A percentile compares a stretch with the other conserved stretches of the same genome.
phyloP scores from a whole-genome alignment of 2,797 vertebrate species.

The Brachyrhaphis roseni region DNA sequence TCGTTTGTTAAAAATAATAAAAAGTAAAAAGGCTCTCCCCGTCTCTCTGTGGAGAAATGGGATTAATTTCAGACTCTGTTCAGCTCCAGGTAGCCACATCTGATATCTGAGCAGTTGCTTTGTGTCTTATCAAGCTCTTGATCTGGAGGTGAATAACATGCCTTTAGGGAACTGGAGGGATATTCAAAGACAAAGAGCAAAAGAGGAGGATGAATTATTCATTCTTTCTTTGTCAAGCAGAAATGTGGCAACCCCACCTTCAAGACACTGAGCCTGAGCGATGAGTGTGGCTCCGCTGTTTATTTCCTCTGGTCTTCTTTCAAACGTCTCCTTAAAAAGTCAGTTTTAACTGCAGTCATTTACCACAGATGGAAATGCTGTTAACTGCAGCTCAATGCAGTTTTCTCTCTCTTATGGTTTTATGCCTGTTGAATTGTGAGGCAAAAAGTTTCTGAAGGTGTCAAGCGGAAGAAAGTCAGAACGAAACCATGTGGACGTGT shows the following conservation, averaged over 20 bases:
- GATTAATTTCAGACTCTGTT: constrained; percentile 10
- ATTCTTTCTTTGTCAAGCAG: constrained; percentile 48
- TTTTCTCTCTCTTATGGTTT: not conserved
- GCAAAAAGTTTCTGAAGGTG: not conserved
- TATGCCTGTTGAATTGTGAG: not conserved
- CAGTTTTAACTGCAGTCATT: not conserved
- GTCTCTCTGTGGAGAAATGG: not conserved
- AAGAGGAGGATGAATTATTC: constrained; percentile 47
- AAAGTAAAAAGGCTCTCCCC: not conserved
- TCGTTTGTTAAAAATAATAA: too few species aligned
- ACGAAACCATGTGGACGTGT: not conserved
- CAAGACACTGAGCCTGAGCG: constrained; percentile 27
- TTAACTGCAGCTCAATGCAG: not conserved
- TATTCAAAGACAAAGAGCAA: constrained; percentile 15
- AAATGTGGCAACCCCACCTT: constrained; percentile 48
- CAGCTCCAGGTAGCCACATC: constrained; percentile 29
- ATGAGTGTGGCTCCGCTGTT: constrained; percentile 15
- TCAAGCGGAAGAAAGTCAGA: not conserved
- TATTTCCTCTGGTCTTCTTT: not conserved
- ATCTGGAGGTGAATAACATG: constrained; percentile 46
- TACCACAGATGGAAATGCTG: not conserved
- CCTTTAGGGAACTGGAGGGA: constrained; percentile 34
- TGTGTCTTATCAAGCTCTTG: constrained; percentile 34
- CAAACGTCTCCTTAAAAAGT: not conserved
- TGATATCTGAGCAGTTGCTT: constrained; percentile 43